Conservation (phyloP, 2,797 vertebrate genomes). For the Acanthurus tractus region DNA sequence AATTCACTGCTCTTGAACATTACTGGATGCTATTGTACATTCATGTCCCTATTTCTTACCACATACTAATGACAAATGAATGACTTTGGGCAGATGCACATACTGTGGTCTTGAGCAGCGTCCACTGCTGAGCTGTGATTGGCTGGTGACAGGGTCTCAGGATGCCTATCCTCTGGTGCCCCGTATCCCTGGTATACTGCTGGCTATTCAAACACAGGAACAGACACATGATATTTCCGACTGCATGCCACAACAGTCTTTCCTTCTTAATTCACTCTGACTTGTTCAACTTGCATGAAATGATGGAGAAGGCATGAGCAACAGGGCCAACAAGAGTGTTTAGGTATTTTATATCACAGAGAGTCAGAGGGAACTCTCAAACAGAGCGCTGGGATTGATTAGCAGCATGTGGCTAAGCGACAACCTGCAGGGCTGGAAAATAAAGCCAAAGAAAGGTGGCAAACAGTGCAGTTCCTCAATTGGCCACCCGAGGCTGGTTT, state of each 20-base stretch:
- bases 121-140: slow-evolving; percentile 50
- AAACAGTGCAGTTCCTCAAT: too few relatives aligned
- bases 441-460: too few relatives aligned
- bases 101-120: slow-evolving; percentile 59
- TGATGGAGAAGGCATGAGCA: slow-evolving; percentile 47
- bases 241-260: slow-evolving; percentile 39
- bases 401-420: slow-evolving; percentile 43
- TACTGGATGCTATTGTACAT: slow-evolving; percentile 14
- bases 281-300: slow-evolving; percentile 40
- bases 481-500: too few relatives aligned
- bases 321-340: slow-evolving; percentile 18
- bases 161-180: slow-evolving; percentile 52
- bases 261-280: slow-evolving; percentile 35
- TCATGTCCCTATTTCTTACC: slow-evolving; percentile 17
- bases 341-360: slow-evolving; percentile 5
- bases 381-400: slow-evolving; percentile 60
- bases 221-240: slow-evolving; percentile 55
- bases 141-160: slow-evolving; percentile 47
- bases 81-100: slow-evolving; percentile 38
- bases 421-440: too few relatives aligned
- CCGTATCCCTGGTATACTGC: slow-evolving; percentile 34
- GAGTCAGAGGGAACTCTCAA: slow-evolving; percentile 11
- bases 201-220: slow-evolving; percentile 48
- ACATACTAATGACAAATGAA: slow-evolving; percentile 39
- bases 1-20: slow-evolving; percentile 1